Evolutionary conservation across 2,888 invertebrate genomes (phyloP).

Genomic region (Oxytorus armatus): DNA sequence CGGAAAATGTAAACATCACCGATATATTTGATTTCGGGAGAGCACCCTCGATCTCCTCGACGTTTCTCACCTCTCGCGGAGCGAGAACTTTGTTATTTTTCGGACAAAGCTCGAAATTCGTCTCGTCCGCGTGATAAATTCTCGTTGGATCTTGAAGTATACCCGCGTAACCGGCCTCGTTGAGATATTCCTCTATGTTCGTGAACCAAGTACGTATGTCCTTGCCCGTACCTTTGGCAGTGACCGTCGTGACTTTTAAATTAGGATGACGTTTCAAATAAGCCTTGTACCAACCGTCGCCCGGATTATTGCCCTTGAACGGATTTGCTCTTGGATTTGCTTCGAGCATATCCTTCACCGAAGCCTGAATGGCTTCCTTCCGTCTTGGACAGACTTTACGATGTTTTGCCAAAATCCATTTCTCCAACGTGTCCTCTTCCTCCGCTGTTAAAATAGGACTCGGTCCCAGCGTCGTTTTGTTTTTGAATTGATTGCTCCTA

Average conservation of each 20-base stretch:
- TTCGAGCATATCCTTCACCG: slow-evolving; percentile 67
- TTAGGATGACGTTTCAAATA: slow-evolving; percentile 76
- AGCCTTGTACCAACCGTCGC: slow-evolving; percentile 76
- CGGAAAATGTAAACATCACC: slow-evolving; percentile 82
- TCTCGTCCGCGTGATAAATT: slow-evolving; percentile 79
- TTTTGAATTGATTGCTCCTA: slow-evolving; percentile 63
- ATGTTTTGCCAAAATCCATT: slow-evolving; percentile 69
- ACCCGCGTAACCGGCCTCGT: slow-evolving; percentile 65
- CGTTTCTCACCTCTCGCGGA: slow-evolving; percentile 71
- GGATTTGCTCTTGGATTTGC: slow-evolving; percentile 71
- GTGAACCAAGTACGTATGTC: slow-evolving; percentile 77
- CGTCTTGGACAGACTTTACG: slow-evolving; percentile 61
- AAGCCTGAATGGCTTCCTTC: slow-evolving; percentile 64
- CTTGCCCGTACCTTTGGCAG: slow-evolving; percentile 76
- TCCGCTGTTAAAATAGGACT: slow-evolving; percentile 61
- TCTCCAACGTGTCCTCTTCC: slow-evolving; percentile 66
- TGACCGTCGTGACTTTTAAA: slow-evolving; percentile 76
- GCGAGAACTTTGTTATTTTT: slow-evolving; percentile 74
- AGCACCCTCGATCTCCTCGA: slow-evolving; percentile 80
- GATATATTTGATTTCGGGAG: slow-evolving; percentile 79
- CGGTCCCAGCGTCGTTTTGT: slow-evolving; percentile 64
- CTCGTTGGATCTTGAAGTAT: slow-evolving; percentile 76
- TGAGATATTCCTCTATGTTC: slow-evolving; percentile 73
- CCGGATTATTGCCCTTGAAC: slow-evolving; percentile 75
- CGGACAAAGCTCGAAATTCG: slow-evolving; percentile 77